Conservation (phyloP, 2,888 invertebrate species). For the Microctonus aethiopoides region DNA sequence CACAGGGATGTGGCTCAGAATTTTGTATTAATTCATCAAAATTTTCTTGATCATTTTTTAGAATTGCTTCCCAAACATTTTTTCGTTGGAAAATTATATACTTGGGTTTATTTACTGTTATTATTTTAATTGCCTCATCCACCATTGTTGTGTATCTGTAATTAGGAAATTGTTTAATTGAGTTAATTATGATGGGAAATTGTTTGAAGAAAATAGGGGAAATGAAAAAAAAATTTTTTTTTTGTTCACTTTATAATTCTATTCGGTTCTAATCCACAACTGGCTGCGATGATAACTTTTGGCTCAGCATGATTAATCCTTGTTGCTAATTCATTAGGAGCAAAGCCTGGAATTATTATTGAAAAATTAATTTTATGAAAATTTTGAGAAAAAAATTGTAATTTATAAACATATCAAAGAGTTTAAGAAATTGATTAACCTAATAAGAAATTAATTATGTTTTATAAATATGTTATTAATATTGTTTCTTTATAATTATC, state of each 20-base stretch:
- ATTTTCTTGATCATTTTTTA: conserved; percentile 77
- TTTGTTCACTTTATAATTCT: conserved; percentile 82
- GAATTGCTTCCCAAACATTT: conserved; percentile 73
- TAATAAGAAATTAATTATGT: no score
- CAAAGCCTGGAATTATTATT: conserved; percentile 76
- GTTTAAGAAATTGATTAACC: no score
- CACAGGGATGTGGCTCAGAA: conserved; percentile 80
- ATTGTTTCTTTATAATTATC: no score
- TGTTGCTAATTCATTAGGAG: conserved; percentile 85
- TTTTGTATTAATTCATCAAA: conserved; percentile 81
- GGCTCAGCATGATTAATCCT: conserved; percentile 91
- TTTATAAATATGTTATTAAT: no score
- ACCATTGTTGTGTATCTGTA: conserved; percentile 80
- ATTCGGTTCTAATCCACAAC: conserved; percentile 90
- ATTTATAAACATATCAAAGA: no score
- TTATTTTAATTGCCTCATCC: conserved; percentile 81
- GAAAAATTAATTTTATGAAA: no score
- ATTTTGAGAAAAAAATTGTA: no score
- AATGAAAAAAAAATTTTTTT: conserved; percentile 19
- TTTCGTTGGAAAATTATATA: conserved; percentile 87
- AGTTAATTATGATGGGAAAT: no score
- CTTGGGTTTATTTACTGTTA: conserved; percentile 78
- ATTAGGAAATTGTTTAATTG: no score
- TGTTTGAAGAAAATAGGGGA: not conserved
- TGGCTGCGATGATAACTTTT: conserved; percentile 88